Conservation (phyloP, 2,888 invertebrate genomes). For the Stratiomys singularior region DNA sequence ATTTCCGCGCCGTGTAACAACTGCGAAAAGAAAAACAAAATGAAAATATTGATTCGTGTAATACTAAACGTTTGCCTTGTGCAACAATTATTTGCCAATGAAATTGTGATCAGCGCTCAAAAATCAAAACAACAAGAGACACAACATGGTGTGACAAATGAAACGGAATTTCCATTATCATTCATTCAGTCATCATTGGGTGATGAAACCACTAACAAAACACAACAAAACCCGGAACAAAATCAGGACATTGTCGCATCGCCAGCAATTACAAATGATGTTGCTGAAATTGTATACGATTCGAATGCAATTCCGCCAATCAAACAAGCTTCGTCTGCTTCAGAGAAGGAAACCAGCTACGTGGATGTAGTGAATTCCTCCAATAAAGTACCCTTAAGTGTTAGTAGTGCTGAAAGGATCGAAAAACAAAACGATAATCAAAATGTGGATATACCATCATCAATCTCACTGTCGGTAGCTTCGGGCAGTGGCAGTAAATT, state of each 20-base stretch:
- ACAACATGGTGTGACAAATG: constrained; percentile 14
- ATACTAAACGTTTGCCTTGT: constrained; percentile 45
- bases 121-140: constrained; percentile 5
- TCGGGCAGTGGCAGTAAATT: constrained; percentile 23
- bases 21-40: constrained; percentile 7
- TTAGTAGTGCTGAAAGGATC: neutral
- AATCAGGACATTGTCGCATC: neutral
- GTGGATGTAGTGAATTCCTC: neutral
- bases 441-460: constrained; percentile 29
- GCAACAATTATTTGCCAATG: constrained; percentile 37
- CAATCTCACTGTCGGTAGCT: constrained; percentile 36
- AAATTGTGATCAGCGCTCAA: constrained; percentile 43
- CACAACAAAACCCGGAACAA: neutral
- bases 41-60: constrained; percentile 44
- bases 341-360: neutral
- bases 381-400: neutral
- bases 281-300: neutral
- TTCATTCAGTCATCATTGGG: neutral
- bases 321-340: neutral
- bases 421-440: neutral
- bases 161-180: constrained; percentile 38
- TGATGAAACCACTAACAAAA: constrained; percentile 6
- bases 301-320: constrained; percentile 29
- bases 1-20: neutral
- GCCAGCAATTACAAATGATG: constrained; percentile 19